These are phyloP conservation scores for Tenebrio molitor DNA, from an alignment of 1,140 invertebrate genomes.

Conservation along the genomic window DNA sequence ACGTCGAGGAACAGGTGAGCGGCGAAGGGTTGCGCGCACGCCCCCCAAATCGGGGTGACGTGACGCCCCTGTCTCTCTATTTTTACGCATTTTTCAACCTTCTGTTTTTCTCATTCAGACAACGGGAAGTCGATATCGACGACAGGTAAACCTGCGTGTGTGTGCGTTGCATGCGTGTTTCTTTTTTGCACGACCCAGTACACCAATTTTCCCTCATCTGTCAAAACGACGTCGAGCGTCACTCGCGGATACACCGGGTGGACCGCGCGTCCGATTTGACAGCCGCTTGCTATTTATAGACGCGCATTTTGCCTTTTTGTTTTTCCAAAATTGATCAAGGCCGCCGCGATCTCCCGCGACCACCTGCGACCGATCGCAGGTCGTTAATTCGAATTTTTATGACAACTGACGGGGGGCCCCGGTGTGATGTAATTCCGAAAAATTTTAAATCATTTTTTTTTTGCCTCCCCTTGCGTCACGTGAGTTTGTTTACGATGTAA, in stretches of 20 bases:
- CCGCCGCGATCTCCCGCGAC: not conserved
- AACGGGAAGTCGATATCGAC: conserved; percentile 12
- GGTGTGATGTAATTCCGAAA: conserved; percentile 1
- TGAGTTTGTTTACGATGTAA: not conserved
- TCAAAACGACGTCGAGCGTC: too few species aligned
- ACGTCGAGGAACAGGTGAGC: not conserved
- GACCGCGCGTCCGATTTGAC: too few species aligned
- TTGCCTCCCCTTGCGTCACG: not conserved
- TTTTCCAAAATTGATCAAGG: not conserved
- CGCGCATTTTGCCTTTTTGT: conserved; percentile 20
- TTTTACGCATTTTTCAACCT: conserved; percentile 15
- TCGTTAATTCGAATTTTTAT: conserved; percentile 29
- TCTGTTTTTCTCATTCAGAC: conserved; percentile 27
- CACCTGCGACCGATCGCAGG: not conserved
- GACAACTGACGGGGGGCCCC: conserved; percentile 11
- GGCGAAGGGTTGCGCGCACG: not conserved
- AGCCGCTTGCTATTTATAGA: not conserved
- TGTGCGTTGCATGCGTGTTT: not conserved
- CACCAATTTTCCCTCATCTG: too few species aligned
- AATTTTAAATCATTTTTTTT: conserved; percentile 3
- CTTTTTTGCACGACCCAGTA: too few species aligned
- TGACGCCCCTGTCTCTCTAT: too few species aligned
- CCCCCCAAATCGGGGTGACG: too few species aligned
- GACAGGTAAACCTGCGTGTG: conserved; percentile 45
- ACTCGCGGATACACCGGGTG: too few species aligned